Base-by-base conservation (phyloP, 2,113 vertebrate species). In the Dicerorhinus sumatrensis region DNA sequence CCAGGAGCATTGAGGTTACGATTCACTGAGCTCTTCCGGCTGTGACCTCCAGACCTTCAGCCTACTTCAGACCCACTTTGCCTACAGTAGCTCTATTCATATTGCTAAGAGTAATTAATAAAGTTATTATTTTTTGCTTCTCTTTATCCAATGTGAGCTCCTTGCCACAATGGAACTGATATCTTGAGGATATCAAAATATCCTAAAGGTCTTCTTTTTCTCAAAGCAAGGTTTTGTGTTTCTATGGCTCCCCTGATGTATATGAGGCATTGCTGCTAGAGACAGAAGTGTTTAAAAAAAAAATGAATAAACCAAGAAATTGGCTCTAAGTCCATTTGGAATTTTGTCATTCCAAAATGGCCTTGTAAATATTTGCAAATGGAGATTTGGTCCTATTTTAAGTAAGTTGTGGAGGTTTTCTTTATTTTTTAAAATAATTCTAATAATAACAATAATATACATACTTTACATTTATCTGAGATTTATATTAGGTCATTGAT, bases 351-450 rank as follows among this genome's bases (percentile, higher is more conserved):
- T 65, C 10, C 21, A 82, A 96, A 89, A 46, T 73, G 5, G 1
- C 3, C 9, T 48, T 81, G 11, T 72, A 88, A 93, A 48, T 93
- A 88, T 82, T 87, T 92, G 6, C 36, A 93, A 36, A 70, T 36
- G 13, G 85, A 91, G 4, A n/a, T 3, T 16, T 79, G 9, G 6
- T 67, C 27, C 10, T 89, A 5, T 89, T 95, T 77, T 0, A 17
- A 9, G 18, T 21, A 76, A 82, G 7, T 25, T 48, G 0, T 65
- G 48, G 25, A 4, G 4, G 51, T 36, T 95, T 91, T 39, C 67
- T 58, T 93, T 72, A 8, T 88, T 90, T 16, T 36, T 39, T n/a
- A 48, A 91, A 92, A 69, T 58, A 54, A 85, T 56, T 17, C 5
- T 94, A 25, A 36, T 51, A 60, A 67, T 29, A 67, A 56, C 11